A percentile compares a stretch with the other conserved stretches of the same genome.
Evolutionary conservation across 2,888 invertebrate genomes (phyloP).

Genomic region (Phyllotreta striolata): DNA sequence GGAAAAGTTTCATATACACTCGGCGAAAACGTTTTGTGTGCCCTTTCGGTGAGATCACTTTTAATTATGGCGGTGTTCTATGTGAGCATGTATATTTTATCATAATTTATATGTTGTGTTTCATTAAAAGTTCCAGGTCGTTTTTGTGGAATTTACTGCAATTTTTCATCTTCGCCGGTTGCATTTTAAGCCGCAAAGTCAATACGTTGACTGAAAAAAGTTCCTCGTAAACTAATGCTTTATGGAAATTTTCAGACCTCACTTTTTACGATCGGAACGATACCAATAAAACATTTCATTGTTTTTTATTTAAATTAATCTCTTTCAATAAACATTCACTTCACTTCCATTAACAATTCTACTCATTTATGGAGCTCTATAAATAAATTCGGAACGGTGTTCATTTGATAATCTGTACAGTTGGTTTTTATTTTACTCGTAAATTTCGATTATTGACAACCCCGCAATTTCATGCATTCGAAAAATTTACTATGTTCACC

Average conservation of each 20-base stretch:
- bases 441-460: constrained; percentile 1
- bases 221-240: too few relatives aligned
- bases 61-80: constrained; percentile 26
- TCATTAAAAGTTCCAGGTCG: constrained; percentile 1
- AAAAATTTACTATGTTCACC: too few relatives aligned
- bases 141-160: neutral
- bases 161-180: too few relatives aligned
- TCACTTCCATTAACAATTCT: neutral
- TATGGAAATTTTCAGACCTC: too few relatives aligned
- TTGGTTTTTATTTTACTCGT: constrained; percentile 7
- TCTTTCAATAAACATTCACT: constrained; percentile 3
- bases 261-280: too few relatives aligned
- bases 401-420: constrained; percentile 9
- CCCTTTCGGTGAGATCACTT: constrained; percentile 27
- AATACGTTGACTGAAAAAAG: too few relatives aligned
- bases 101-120: constrained; percentile 15
- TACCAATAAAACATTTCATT: too few relatives aligned
- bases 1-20: constrained; percentile 30
- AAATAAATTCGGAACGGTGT: constrained; percentile 10
- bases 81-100: constrained; percentile 15
- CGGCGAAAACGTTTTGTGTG: constrained; percentile 16
- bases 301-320: neutral
- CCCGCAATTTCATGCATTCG: neutral
- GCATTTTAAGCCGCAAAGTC: too few relatives aligned
- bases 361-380: neutral